phyloP scores from a whole-genome alignment of 2,797 vertebrate genomes.

The Manis pentadactyla region DNA sequence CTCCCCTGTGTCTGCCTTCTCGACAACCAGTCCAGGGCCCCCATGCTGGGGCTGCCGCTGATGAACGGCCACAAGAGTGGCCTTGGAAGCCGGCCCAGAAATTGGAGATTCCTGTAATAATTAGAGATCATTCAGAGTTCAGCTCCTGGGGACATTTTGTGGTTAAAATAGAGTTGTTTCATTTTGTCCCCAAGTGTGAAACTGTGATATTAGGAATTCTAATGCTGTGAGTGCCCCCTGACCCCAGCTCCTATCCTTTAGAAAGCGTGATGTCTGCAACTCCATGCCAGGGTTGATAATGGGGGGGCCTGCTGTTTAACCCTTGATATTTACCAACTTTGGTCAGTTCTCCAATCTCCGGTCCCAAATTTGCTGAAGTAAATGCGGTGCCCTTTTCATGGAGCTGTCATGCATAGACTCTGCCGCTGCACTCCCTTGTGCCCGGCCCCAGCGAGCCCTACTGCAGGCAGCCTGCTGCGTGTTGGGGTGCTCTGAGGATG shows the following conservation, averaged over 20 bases:
- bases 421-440: neutral
- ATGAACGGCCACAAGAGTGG: neutral
- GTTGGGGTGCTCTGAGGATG: neutral
- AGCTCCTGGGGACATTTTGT: neutral
- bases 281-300: neutral
- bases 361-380: constrained; percentile 51
- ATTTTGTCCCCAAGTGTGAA: constrained; percentile 12
- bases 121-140: neutral
- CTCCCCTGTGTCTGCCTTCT: neutral
- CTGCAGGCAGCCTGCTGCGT: neutral
- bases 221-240: neutral
- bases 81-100: neutral
- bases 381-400: constrained; percentile 80
- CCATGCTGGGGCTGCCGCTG: neutral
- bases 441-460: neutral
- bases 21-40: neutral
- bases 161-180: constrained; percentile 15
- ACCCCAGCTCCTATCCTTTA: constrained; percentile 62
- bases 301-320: constrained; percentile 57
- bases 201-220: neutral
- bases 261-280: constrained; percentile 39
- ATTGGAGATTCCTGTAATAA: constrained; percentile 19
- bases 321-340: constrained; percentile 76
- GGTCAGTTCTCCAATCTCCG: constrained; percentile 51
- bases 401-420: neutral